Evolutionary conservation across 1,140 invertebrate genomes (phyloP), one percentile per base, ranked within the genome.

Genomic region (Pseudachorutes palmiensis): DNA sequence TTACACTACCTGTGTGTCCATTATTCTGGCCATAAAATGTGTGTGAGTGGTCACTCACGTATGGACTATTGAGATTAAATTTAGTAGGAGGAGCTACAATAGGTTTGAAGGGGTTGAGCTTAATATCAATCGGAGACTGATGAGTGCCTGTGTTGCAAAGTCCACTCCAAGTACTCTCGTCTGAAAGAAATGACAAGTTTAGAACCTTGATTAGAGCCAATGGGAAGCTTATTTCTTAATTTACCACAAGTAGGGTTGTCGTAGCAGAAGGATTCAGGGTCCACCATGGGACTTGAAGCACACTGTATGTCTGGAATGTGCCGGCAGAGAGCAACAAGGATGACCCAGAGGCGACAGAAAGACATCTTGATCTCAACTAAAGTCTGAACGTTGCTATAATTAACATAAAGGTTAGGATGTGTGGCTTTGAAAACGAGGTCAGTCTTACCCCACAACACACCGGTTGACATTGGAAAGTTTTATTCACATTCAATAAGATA

Each of bases 1-100:
- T n/a, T n/a, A 45, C 36, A 12, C 19, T 45, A 55, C 51, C 51
- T 55, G 51, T 55, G 24, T 55, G 51, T 14, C 51, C 51, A 55
- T 55, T 55, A 26, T 55, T 55, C 24, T 55, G 51, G 5, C 51
- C 51, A 24, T 19, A 55, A 22, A 55, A 55, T 55, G 9, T 55
- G 24, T 55, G 51, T 16, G 5, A 5, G 24, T 5, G 3, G 3
- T 55, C 51, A 24, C 14, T 55, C 14, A 26, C 24, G 24, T 55
- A 55, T 14, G 9, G 9, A 5, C 24, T 55, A 24, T 55, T 55
- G 3, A 55, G 51, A 9, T 12, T 26, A 24, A 55, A 55, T 26
- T 19, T 26, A 5, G 12, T 55, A 22, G 24, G 24, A 5, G 12
- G 12, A 3, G 12, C 12, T 5, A 19, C 3, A 5, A 19, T 16